These are phyloP conservation scores for Fissipunctia ypsillon DNA, from an alignment of 2,888 invertebrate species.

Conservation along the genomic window DNA sequence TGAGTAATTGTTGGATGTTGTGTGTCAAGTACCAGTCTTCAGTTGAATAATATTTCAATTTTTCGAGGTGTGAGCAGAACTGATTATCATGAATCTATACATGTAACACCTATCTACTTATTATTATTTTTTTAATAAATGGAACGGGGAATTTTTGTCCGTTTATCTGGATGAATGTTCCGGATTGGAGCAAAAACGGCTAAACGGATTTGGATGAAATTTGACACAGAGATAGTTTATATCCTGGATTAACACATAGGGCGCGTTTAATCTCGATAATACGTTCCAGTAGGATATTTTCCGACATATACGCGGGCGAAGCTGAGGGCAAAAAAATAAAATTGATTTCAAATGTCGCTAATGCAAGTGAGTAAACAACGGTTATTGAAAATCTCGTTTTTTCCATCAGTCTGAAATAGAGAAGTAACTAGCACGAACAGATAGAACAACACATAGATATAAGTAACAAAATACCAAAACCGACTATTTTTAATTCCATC, in stretches of 20 bases:
- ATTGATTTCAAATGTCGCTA: neutral
- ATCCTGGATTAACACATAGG: no score
- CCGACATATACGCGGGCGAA: no score
- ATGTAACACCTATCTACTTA: no score
- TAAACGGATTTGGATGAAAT: no score
- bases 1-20: constrained; percentile 48
- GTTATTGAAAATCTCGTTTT: neutral
- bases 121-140: no score
- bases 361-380: neutral
- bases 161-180: no score
- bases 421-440: neutral
- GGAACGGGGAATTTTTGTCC: no score
- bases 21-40: constrained; percentile 38
- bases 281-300: no score
- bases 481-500: neutral
- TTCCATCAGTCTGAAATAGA: neutral
- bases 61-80: neutral
- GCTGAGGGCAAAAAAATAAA: no score
- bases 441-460: neutral
- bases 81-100: constrained; percentile 5
- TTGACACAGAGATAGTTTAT: no score
- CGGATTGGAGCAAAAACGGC: no score
- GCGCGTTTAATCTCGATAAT: no score
- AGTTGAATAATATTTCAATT: neutral
- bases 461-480: neutral